Conservation (phyloP, 1,140 invertebrate genomes). For the Eurosta solidaginis region DNA sequence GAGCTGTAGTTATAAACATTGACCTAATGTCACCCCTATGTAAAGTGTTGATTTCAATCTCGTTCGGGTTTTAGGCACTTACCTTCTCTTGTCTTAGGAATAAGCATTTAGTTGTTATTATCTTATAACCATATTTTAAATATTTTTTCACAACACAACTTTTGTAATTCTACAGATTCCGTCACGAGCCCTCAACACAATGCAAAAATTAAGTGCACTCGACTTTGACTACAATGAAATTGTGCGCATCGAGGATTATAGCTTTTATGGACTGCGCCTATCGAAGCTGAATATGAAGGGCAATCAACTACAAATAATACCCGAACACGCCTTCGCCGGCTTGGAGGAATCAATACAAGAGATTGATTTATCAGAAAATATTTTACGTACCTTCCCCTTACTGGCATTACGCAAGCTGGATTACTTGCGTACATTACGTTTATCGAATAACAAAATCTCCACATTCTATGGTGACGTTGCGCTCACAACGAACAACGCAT, state of each 20-base stretch:
- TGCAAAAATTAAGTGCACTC: constrained; percentile 73
- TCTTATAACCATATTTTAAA: neutral
- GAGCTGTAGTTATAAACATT: too few species aligned
- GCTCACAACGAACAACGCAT: constrained; percentile 56
- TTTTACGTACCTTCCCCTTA: constrained; percentile 80
- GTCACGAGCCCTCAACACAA: constrained; percentile 75
- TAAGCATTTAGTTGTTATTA: neutral
- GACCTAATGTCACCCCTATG: too few species aligned
- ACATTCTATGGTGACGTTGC: constrained; percentile 57
- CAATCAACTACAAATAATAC: constrained; percentile 77
- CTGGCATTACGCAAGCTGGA: constrained; percentile 75
- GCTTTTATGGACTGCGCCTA: constrained; percentile 81
- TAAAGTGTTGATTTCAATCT: too few species aligned
- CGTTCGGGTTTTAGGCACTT: too few species aligned
- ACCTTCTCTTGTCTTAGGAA: too few species aligned
- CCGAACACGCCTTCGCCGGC: constrained; percentile 84
- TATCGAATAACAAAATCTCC: constrained; percentile 84
- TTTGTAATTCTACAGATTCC: constrained; percentile 65
- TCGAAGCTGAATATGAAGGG: constrained; percentile 84
- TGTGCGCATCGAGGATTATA: constrained; percentile 80
- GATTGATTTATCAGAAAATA: constrained; percentile 85
- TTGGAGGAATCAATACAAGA: constrained; percentile 79
- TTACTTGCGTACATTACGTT: constrained; percentile 71
- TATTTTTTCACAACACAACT: neutral
- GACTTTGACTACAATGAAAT: constrained; percentile 88